Percentiles rank a stretch among this genome's conserved stretches.
Conservation (phyloP, 2,797 vertebrate genomes). For the Sparus aurata region DNA sequence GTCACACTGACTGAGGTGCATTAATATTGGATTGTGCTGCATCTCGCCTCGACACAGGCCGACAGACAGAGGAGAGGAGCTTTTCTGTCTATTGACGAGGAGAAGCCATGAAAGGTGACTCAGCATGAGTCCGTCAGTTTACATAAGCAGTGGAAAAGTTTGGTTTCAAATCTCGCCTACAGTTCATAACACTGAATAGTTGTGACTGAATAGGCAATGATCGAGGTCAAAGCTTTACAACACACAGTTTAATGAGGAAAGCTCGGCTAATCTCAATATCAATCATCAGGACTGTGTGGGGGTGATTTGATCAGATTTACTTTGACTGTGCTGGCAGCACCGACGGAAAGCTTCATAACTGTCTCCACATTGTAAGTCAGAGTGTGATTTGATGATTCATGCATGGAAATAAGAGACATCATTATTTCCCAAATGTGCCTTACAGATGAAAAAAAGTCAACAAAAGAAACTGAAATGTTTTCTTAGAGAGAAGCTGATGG, state of each 20-base stretch:
- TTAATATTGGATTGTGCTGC: conserved; percentile 70
- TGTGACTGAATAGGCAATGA: not conserved
- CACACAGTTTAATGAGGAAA: not conserved
- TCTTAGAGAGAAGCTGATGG: no score
- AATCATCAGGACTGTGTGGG: not conserved
- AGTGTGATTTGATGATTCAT: not conserved
- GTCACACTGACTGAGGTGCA: conserved; percentile 61
- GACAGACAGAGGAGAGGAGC: no score
- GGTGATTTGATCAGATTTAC: conserved; percentile 1
- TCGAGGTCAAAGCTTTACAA: not conserved
- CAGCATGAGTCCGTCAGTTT: not conserved
- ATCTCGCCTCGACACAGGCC: conserved; percentile 39
- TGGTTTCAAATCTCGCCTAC: not conserved
- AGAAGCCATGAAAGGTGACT: not conserved
- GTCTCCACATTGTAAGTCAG: not conserved
- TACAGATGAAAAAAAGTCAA: no score
- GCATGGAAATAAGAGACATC: not conserved
- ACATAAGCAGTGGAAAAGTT: conserved; percentile 8
- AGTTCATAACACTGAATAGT: not conserved
- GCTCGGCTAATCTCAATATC: not conserved
- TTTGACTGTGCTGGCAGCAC: not conserved
- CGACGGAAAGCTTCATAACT: not conserved
- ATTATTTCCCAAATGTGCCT: not conserved
- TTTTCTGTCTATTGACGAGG: not conserved
- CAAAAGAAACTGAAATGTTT: no score